Conservation (phyloP, 2,113 vertebrate species). For the Tympanuchus pallidicinctus region DNA sequence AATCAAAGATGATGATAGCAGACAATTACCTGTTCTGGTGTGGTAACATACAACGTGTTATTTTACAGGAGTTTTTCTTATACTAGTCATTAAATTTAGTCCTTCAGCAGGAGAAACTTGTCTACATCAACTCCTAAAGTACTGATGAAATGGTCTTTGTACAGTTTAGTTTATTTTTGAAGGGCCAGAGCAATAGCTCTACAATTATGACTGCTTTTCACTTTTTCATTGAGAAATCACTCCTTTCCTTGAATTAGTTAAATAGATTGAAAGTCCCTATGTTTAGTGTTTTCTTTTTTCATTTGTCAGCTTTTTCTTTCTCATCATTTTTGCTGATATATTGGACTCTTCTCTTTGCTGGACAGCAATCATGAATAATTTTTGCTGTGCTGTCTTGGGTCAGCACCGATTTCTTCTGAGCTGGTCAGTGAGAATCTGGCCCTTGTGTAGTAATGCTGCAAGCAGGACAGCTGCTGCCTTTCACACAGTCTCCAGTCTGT, state of each 20-base stretch:
- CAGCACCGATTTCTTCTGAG: neutral
- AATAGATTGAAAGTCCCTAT: neutral
- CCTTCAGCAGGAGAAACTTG: neutral
- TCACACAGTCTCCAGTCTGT: neutral
- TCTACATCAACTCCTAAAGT: neutral
- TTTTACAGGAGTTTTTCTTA: neutral
- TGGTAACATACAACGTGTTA: accelerated
- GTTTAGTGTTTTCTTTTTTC: neutral
- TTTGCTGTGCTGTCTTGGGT: neutral
- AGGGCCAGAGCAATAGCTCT: neutral
- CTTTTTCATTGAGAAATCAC: neutral
- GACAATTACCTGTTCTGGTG: neutral
- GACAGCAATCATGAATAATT: neutral
- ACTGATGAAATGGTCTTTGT: neutral
- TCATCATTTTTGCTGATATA: neutral
- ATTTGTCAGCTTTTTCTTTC: neutral
- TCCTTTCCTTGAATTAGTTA: neutral
- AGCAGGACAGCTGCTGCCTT: neutral
- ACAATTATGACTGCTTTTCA: neutral
- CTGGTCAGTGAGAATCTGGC: neutral
- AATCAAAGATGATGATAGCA: neutral
- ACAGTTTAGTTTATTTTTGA: neutral
- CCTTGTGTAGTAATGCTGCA: neutral
- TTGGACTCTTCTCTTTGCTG: neutral
- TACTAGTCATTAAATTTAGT: neutral